Evolutionary conservation across 2,113 vertebrate genomes (phyloP).

Genomic region (Saguinus imperator): DNA sequence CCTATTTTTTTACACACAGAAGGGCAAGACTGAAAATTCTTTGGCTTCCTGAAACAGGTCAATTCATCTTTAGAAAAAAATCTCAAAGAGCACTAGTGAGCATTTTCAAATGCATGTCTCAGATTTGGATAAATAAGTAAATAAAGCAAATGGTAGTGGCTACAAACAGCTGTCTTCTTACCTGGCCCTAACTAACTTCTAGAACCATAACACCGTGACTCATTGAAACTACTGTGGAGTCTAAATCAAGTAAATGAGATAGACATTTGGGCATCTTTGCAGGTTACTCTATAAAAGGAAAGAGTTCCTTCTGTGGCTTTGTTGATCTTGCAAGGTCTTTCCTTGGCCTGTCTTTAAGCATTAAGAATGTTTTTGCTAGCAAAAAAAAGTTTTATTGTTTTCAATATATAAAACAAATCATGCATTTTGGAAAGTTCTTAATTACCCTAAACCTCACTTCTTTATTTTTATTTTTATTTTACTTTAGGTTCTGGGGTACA

Average conservation of each 20-base stretch:
- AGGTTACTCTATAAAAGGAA: background rate
- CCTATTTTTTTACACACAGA: background rate
- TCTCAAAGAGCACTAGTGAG: background rate
- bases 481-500: too few species aligned
- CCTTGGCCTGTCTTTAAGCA: background rate
- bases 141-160: background rate
- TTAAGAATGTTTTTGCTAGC: background rate
- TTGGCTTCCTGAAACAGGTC: background rate
- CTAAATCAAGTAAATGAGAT: background rate
- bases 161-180: background rate
- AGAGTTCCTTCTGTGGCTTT: background rate
- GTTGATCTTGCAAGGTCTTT: background rate
- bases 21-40: background rate
- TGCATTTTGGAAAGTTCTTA: background rate
- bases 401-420: conserved; percentile 26
- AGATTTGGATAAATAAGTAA: background rate
- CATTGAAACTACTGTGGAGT: background rate
- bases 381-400: conserved; percentile 9
- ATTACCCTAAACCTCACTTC: background rate
- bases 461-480: too few species aligned
- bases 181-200: background rate
- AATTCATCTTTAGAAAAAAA: background rate
- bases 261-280: background rate
- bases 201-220: background rate
- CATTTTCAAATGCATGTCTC: background rate